These are phyloP conservation scores for Drosophila orosa DNA, from an alignment of 1,140 invertebrate species.

Conservation along the genomic window DNA sequence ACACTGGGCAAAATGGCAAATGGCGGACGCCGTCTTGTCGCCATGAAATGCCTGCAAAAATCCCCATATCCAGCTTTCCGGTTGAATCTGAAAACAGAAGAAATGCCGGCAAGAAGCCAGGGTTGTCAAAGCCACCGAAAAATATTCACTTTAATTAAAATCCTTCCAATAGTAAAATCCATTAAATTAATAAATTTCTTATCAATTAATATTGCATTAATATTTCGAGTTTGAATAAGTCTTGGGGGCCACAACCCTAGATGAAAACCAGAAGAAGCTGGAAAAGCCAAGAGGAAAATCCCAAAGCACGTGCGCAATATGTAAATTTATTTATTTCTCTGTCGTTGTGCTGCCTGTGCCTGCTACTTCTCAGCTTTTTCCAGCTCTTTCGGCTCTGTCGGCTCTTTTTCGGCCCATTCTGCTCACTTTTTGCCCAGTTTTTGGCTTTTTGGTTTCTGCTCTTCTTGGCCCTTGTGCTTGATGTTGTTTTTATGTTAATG, in stretches of 20 bases:
- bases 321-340: conserved; percentile 62
- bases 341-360: conserved; percentile 3
- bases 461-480: conserved; percentile 64
- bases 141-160: not conserved
- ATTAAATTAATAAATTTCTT: not conserved
- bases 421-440: conserved; percentile 52
- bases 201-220: not conserved
- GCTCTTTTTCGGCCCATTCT: conserved; percentile 7
- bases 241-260: conserved; percentile 6
- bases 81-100: not conserved
- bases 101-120: not conserved
- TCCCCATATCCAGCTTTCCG: conserved; percentile 9
- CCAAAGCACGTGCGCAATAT: conserved; percentile 76
- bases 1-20: conserved; percentile 17
- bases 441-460: conserved; percentile 59
- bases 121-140: conserved; percentile 1
- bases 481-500: conserved; percentile 75
- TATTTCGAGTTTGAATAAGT: not conserved
- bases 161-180: no score
- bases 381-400: conserved; percentile 1
- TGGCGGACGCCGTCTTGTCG: conserved; percentile 44
- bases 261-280: conserved; percentile 13
- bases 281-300: conserved; percentile 22
- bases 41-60: conserved; percentile 30
- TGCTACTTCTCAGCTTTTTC: not conserved